Evolutionary conservation across 2,888 invertebrate genomes (phyloP).

Genomic region (Coronaproctus castanopsis): DNA sequence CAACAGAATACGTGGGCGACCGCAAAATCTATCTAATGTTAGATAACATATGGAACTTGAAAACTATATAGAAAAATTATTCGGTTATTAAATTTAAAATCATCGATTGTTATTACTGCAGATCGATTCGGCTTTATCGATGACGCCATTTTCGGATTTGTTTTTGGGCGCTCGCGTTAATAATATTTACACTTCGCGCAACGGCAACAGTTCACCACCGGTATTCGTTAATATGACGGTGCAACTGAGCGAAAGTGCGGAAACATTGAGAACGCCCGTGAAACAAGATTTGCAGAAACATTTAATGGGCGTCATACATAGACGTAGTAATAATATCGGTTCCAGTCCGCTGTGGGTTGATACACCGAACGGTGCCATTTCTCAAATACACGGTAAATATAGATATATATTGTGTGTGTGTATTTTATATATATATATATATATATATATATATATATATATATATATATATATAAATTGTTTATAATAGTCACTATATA

Average conservation of each 20-base stretch:
- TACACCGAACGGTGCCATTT: conserved; percentile 55
- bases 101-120: too few relatives aligned
- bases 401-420: too few relatives aligned
- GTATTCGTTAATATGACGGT: conserved; percentile 72
- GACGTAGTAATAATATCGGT: conserved; percentile 71
- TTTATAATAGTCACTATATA: too few relatives aligned
- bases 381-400: conserved; percentile 41
- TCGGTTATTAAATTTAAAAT: too few relatives aligned
- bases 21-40: too few relatives aligned
- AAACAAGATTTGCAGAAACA: conserved; percentile 64
- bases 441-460: too few relatives aligned
- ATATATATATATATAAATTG: too few relatives aligned
- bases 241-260: conserved; percentile 52
- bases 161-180: conserved; percentile 65
- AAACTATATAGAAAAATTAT: too few relatives aligned
- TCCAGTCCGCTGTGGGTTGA: conserved; percentile 69
- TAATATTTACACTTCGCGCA: conserved; percentile 38
- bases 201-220: conserved; percentile 28
- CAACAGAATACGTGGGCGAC: too few relatives aligned
- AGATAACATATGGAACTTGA: too few relatives aligned
- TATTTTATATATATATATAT: too few relatives aligned
- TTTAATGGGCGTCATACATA: conserved; percentile 57
- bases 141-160: conserved; percentile 75
- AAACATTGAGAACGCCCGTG: conserved; percentile 30
- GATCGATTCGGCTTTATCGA: conserved; percentile 79